phyloP scores from a whole-genome alignment of 2,797 vertebrate genomes.

The Yasuhikotakia modesta region DNA sequence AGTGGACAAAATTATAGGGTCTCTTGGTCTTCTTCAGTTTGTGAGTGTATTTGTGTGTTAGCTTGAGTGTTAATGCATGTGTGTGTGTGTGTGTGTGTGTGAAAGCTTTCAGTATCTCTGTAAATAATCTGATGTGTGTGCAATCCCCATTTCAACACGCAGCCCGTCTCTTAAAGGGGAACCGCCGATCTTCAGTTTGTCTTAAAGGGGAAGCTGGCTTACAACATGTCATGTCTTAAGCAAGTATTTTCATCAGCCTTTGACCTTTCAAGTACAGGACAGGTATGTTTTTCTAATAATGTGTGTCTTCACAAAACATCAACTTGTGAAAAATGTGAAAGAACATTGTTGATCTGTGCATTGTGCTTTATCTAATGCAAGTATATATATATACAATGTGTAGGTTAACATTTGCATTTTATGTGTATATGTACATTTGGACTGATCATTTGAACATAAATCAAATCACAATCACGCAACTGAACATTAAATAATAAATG shows the following conservation, averaged over 20 bases:
- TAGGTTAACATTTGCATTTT: too few relatives aligned
- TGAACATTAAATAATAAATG: too few relatives aligned
- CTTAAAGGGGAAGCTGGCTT: slow-evolving; percentile 49
- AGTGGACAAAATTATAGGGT: not conserved
- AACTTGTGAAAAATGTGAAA: too few relatives aligned
- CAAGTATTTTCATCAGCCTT: slow-evolving; percentile 10
- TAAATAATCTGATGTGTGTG: slow-evolving; percentile 54
- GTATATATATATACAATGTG: too few relatives aligned
- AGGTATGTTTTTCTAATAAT: too few relatives aligned
- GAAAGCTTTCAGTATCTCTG: slow-evolving; percentile 14
- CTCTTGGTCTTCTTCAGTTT: not conserved
- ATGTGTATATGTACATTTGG: too few relatives aligned
- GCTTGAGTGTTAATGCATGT: slow-evolving; percentile 1
- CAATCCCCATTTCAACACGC: slow-evolving; percentile 58
- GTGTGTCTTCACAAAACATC: too few relatives aligned
- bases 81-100: slow-evolving; percentile 7
- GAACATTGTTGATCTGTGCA: too few relatives aligned
- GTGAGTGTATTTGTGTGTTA: slow-evolving; percentile 1
- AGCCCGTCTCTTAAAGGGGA: slow-evolving; percentile 39
- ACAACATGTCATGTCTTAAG: slow-evolving; percentile 20
- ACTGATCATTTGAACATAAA: too few relatives aligned
- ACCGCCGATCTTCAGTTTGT: slow-evolving; percentile 28
- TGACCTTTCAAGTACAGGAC: not conserved
- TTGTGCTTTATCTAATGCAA: too few relatives aligned
- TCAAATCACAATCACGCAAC: too few relatives aligned